Evolutionary conservation across 2,888 invertebrate genomes (phyloP), one percentile per base, ranked within the genome.

Genomic region (Ormyrus rosae): DNA sequence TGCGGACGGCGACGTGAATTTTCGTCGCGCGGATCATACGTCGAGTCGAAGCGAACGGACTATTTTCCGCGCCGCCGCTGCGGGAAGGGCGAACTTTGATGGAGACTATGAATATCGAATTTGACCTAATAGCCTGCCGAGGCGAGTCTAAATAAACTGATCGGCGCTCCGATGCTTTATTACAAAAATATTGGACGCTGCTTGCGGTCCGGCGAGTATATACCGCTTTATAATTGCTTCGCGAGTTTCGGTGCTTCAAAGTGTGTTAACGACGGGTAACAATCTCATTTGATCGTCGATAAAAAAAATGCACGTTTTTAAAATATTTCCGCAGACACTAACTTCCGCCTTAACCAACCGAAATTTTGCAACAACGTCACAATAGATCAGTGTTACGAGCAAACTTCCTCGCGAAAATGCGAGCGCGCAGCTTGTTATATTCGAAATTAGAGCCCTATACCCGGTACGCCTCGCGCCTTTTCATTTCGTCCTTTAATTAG

Each of bases 61-160:
- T 55, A 55, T 68, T 68, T 68, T 68, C 45, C 68, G 45, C 45
- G 68, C n/a, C 45, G 11, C n/a, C 55, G 50, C n/a, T 2, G n/a
- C 19, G 60, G 34, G 34, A 34, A 34, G 34, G 11, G 53, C 9
- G 19, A 67, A 67, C 51, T 67, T 67, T 67, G 34, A 68, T 9
- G 68, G 68, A 56, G 68, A 45, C 68, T 68, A 55, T 68, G 68
- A 68, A 68, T 68, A 55, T 55, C 45, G 11, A 68, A 55, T 68
- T 45, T 55, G 53, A 68, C 55, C 68, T 53, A 53, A 45, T 51
- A 19, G 65, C 65, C 6, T 4, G 19, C 8, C 9, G 11, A 46
- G 45, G 8, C 6, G 6, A 48, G 64, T 48, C 64, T 8, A 13
- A n/a, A 48, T 50, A 46, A n/a, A 46, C 48, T 34, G 13, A 19